A percentile compares a stretch with the other conserved stretches of the same genome.
Conservation (phyloP, 2,113 vertebrate species). For the Cephalopterus ornatus region DNA sequence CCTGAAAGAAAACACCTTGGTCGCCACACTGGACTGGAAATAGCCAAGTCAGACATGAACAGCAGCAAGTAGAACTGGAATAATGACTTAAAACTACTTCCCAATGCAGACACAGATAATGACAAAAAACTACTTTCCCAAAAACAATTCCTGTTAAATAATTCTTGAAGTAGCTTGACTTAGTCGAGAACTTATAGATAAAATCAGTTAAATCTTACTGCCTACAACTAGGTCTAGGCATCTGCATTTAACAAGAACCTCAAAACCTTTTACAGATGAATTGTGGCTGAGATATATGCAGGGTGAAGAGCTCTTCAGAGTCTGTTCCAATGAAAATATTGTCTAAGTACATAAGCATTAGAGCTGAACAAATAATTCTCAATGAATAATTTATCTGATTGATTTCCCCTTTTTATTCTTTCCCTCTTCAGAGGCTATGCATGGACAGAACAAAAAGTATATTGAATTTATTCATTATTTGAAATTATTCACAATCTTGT, state of each 20-base stretch:
- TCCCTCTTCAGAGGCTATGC: constrained; percentile 47
- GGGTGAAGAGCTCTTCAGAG: constrained; percentile 66
- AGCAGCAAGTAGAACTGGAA: background rate
- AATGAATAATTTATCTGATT: constrained; percentile 70
- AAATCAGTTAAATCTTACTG: constrained; percentile 15
- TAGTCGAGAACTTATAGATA: background rate
- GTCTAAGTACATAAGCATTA: constrained; percentile 68
- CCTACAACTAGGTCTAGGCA: constrained; percentile 4
- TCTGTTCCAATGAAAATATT: constrained; percentile 71
- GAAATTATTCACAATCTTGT: constrained; percentile 69
- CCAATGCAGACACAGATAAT: background rate
- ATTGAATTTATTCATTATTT: constrained; percentile 70
- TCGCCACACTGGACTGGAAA: background rate
- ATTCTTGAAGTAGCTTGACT: background rate
- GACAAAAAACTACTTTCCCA: background rate
- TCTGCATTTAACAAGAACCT: constrained; percentile 50
- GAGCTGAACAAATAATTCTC: constrained; percentile 71
- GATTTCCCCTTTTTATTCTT: constrained; percentile 63
- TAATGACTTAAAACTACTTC: background rate
- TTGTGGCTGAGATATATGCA: constrained; percentile 50
- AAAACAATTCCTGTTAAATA: background rate
- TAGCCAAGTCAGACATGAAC: background rate
- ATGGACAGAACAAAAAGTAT: constrained; percentile 62
- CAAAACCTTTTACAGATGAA: constrained; percentile 35
- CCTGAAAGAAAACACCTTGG: background rate